Evolutionary conservation across 2,797 vertebrate species (phyloP).

Genomic region (Lycodopsis pacificus): DNA sequence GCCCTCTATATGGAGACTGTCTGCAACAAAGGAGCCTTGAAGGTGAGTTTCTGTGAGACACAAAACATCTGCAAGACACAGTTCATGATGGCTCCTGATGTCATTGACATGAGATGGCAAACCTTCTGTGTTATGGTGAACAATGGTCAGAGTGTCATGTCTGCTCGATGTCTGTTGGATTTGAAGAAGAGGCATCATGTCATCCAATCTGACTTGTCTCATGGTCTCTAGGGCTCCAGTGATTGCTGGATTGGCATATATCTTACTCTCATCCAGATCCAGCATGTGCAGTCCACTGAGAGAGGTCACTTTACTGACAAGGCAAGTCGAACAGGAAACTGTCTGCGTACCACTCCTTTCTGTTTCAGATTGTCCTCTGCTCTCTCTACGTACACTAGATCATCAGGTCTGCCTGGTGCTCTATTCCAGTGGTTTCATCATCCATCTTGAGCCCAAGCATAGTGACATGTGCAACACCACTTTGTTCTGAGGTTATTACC

Average conservation of each 20-base stretch:
- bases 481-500: not conserved
- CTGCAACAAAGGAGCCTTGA: constrained; percentile 32
- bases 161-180: not conserved
- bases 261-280: not conserved
- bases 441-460: constrained; percentile 5
- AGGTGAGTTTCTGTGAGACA: constrained; percentile 33
- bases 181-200: constrained; percentile 18
- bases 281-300: constrained; percentile 5
- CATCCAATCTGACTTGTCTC: constrained; percentile 4
- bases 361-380: constrained; percentile 13
- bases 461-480: not conserved
- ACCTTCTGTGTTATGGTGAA: not conserved
- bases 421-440: not conserved
- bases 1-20: constrained; percentile 30
- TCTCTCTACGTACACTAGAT: constrained; percentile 1
- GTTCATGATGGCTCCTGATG: constrained; percentile 43
- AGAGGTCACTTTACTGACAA: constrained; percentile 19
- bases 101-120: constrained; percentile 28
- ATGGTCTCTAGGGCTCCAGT: not conserved
- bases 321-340: constrained; percentile 2
- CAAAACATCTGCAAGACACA: constrained; percentile 8
- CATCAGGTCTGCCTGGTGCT: not conserved
- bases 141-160: not conserved
- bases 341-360: constrained; percentile 22
- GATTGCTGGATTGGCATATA: constrained; percentile 4